Evolutionary conservation across 2,113 vertebrate genomes (phyloP).

Genomic region (Numida meleagris): DNA sequence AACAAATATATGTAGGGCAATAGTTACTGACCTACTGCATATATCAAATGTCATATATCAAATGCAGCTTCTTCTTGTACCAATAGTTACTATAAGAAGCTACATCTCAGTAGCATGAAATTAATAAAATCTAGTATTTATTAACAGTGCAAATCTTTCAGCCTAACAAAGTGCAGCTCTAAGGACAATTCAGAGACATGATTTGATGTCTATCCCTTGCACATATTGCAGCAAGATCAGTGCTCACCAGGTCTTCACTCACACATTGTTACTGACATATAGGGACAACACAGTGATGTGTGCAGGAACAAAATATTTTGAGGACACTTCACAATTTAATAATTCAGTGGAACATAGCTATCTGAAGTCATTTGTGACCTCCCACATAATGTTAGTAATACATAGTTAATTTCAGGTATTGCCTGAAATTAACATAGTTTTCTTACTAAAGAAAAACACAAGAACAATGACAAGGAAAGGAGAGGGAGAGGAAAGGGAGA

Average conservation of each 20-base stretch:
- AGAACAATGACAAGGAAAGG: not conserved
- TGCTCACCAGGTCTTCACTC: not conserved
- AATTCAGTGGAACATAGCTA: not conserved
- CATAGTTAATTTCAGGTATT: not conserved
- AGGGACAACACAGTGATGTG: not conserved
- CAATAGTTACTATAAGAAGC: not conserved
- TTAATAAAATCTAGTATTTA: not conserved
- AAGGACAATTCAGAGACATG: not conserved
- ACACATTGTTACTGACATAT: not conserved
- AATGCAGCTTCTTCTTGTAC: not conserved
- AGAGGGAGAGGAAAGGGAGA: too few species aligned
- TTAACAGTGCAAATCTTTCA: not conserved
- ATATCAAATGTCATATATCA: not conserved
- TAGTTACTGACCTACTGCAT: not conserved
- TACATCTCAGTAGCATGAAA: not conserved
- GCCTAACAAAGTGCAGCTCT: not conserved
- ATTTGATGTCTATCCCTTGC: not conserved
- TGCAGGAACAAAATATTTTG: conserved; percentile 21
- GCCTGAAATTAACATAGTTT: not conserved
- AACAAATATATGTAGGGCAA: not conserved
- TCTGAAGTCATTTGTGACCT: not conserved
- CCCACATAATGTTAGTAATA: not conserved
- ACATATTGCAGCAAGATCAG: not conserved
- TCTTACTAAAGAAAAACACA: not conserved
- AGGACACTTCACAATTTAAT: conserved; percentile 46